Conservation (phyloP, 92 coral and sea anemone species). For the Micromussa lordhowensis region DNA sequence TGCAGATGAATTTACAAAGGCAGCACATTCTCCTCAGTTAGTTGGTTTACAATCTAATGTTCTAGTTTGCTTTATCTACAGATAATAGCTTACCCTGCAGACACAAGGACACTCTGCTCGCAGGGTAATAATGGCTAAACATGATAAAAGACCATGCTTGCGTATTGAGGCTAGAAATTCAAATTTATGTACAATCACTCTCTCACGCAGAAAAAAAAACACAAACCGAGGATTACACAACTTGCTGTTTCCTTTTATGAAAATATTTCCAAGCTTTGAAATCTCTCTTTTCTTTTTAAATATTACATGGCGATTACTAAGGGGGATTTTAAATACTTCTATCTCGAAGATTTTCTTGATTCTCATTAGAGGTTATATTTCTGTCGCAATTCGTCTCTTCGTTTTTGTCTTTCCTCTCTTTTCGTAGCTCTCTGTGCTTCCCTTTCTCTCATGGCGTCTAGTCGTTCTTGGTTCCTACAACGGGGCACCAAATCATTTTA, state of each 20-base stretch:
- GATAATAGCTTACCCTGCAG: too few species aligned
- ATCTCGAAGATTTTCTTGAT: neutral
- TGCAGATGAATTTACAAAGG: too few species aligned
- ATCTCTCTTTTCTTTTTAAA: neutral
- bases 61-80: too few species aligned
- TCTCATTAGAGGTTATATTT: constrained; percentile 17
- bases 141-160: too few species aligned
- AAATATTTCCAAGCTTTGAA: neutral
- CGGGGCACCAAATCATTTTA: neutral
- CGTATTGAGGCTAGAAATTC: too few species aligned
- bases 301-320: neutral
- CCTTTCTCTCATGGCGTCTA: constrained; percentile 20
- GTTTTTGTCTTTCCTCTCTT: neutral
- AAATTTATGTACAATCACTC: too few species aligned
- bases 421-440: neutral
- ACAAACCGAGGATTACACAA: neutral
- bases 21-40: too few species aligned
- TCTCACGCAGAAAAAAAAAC: neutral
- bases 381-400: constrained; percentile 17
- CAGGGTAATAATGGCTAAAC: too few species aligned
- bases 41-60: too few species aligned
- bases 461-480: constrained; percentile 11
- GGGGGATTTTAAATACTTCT: neutral
- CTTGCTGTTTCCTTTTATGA: neutral
- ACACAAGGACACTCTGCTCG: too few species aligned